Base-by-base conservation (phyloP, 2,797 vertebrate genomes). In the Tachyglossus aculeatus region DNA sequence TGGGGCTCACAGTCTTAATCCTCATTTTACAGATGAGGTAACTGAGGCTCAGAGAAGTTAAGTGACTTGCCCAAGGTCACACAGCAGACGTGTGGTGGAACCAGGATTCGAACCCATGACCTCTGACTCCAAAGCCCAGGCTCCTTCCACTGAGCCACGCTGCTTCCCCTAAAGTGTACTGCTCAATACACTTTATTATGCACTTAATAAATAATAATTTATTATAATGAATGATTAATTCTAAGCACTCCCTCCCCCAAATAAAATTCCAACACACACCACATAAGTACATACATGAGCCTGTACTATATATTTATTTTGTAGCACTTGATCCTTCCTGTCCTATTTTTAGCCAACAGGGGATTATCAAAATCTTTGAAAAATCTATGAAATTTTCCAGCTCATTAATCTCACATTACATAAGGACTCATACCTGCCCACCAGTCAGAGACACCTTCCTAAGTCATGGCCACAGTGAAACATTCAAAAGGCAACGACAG, bases 331-430 rank as follows among this genome's bases (percentile, higher is more conserved):
- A 27, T 34, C 48, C 50, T 47, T 60, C 3, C 16, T 1, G 5
- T 40, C 19, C 51, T 66, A 53, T 71, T 64, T 77, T 79, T 74
- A 71, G 43, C 18, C 11, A 19, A 45, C 18, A 5, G 2, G 21
- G 15, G 7, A 25, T 44, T 19, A 51, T 50, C 18, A 13, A 57
- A 32, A 7, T 8, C 33, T 39, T 36, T 40, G 52, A 15, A 61
- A 72, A 21, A 55, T 47, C 4, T 54, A 6, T 65, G 37, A 55
- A 0, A 0, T 53, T 58, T 56, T n/a, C 1, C 1, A 41, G 40
- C 18, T 16, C 33, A 13, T 14, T 25, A 15, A 22, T 15, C 14
- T 58, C 56, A 61, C 74, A 29, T 40, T 44, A 12, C 38, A n/a
- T 0, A 0, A n/a, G n/a, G n/a, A n/a, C n/a, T n/a, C n/a, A n/a